Evolutionary conservation across 2,797 vertebrate species (phyloP).

Genomic region (Chiloscyllium punctatum): DNA sequence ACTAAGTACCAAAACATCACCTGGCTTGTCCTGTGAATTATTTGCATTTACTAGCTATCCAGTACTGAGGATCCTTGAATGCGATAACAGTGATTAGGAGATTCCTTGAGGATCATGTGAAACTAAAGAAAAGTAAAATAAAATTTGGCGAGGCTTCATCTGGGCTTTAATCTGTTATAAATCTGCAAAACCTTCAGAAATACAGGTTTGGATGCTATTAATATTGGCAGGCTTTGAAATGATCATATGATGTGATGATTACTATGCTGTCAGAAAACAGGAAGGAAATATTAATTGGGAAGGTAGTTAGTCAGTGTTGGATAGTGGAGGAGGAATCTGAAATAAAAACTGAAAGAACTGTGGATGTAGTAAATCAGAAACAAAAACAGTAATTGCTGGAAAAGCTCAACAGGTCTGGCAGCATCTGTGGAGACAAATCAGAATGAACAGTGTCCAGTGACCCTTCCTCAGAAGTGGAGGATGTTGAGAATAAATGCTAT

Average conservation of each 20-base stretch:
- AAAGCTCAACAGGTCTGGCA: no score
- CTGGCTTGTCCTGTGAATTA: not conserved
- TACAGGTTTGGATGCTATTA: no score
- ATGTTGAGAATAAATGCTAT: not conserved
- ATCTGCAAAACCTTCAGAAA: not conserved
- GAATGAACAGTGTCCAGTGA: no score
- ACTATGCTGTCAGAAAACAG: not conserved
- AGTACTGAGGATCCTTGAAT: not conserved
- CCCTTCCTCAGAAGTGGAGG: no score
- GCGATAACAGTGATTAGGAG: no score
- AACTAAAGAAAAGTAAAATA: not conserved
- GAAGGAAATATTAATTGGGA: not conserved
- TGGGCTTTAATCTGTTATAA: not conserved
- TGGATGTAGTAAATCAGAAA: no score
- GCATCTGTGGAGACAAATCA: no score
- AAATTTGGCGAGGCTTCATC: not conserved
- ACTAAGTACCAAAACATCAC: not conserved
- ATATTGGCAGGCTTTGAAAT: not conserved
- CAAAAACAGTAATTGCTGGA: no score
- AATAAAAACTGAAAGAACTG: no score
- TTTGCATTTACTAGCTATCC: not conserved
- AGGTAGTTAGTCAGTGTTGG: not conserved
- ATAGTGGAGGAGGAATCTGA: not conserved
- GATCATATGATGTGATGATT: not conserved
- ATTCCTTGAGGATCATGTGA: no score